phyloP scores from a whole-genome alignment of 2,797 vertebrate genomes.

The Chaetodon trifasciatus region DNA sequence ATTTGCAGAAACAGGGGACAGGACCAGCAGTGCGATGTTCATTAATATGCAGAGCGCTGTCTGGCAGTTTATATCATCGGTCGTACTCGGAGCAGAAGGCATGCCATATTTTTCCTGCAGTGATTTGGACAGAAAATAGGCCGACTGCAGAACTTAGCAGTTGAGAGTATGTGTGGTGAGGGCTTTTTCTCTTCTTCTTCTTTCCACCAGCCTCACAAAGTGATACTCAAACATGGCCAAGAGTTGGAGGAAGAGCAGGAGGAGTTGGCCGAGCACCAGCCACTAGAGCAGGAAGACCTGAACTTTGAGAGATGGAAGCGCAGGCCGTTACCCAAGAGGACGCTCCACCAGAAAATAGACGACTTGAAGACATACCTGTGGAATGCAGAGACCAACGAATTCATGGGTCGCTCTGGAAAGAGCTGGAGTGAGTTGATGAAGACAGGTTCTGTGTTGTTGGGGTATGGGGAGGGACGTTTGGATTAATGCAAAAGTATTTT shows the following conservation, averaged over 20 bases:
- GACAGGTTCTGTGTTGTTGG: constrained; percentile 43
- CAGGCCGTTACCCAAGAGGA: constrained; percentile 88
- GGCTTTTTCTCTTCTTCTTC: constrained; percentile 74
- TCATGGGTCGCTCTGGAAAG: constrained; percentile 95
- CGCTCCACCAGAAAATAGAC: constrained; percentile 88
- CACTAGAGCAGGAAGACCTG: constrained; percentile 88
- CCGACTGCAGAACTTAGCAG: constrained; percentile 55
- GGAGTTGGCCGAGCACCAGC: constrained; percentile 87
- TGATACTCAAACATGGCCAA: constrained; percentile 84
- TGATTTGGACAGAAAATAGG: constrained; percentile 67
- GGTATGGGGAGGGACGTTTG: constrained; percentile 23
- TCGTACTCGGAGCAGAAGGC: constrained; percentile 74
- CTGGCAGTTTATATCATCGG: constrained; percentile 65
- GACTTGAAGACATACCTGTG: constrained; percentile 92
- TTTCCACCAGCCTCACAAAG: constrained; percentile 79
- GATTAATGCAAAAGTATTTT: constrained; percentile 35
- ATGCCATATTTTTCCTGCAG: constrained; percentile 68
- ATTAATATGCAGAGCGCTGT: constrained; percentile 76
- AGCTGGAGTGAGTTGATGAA: constrained; percentile 94
- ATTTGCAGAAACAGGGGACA: constrained; percentile 76
- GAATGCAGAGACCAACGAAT: constrained; percentile 95
- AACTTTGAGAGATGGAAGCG: constrained; percentile 88
- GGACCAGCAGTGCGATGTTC: constrained; percentile 73
- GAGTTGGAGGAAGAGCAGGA: constrained; percentile 86
- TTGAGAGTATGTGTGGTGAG: constrained; percentile 76